Conservation (phyloP, 2,113 vertebrate species). For the Tringa solitaria region DNA sequence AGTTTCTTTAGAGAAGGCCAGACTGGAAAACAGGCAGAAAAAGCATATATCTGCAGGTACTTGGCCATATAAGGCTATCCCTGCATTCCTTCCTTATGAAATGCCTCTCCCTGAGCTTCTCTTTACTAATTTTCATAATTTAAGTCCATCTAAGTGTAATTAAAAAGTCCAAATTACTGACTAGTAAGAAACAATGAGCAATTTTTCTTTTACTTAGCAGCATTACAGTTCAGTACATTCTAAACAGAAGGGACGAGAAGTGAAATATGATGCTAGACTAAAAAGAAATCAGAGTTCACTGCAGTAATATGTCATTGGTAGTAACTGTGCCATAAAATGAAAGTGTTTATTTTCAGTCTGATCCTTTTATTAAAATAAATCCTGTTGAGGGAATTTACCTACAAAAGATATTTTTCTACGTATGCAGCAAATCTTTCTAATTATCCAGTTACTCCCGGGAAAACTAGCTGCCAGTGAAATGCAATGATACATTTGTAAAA, state of each 20-base stretch:
- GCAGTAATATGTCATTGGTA: conserved; percentile 30
- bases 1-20: neutral
- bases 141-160: conserved; percentile 13
- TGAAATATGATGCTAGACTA: conserved; percentile 23
- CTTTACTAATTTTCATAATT: neutral
- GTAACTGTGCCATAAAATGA: conserved; percentile 41
- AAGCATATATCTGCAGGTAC: neutral
- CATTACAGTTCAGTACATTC: neutral
- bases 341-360: conserved; percentile 19
- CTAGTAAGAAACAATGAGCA: neutral
- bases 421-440: conserved; percentile 26
- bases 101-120: neutral
- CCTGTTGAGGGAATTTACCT: conserved; percentile 17
- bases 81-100: neutral
- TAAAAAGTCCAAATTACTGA: conserved; percentile 22
- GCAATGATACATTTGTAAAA: conserved; percentile 15
- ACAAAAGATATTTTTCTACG: conserved; percentile 19
- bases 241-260: neutral
- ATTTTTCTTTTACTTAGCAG: conserved; percentile 17
- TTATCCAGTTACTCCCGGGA: neutral
- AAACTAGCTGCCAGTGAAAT: neutral
- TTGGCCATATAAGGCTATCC: neutral
- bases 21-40: neutral
- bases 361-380: conserved; percentile 49
- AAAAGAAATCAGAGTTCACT: conserved; percentile 47